Percentiles rank a stretch among this genome's conserved stretches.
These are phyloP conservation scores for Chaenodraco wilsoni DNA, from an alignment of 2,797 vertebrate species.

Conservation along the genomic window DNA sequence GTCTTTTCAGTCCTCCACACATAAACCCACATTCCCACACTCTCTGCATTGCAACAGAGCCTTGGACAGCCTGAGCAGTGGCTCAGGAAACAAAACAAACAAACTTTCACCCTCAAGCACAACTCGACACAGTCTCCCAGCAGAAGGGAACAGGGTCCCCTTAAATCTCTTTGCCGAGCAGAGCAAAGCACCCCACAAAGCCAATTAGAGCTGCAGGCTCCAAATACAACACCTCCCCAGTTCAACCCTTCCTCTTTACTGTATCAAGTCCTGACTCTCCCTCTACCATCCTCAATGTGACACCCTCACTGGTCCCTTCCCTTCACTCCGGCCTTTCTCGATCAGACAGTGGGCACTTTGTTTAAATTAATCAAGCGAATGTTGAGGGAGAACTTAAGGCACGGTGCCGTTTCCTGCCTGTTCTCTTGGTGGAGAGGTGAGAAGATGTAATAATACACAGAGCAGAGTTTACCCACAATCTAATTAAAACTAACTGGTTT, in stretches of 20 bases:
- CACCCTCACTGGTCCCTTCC: slow-evolving; percentile 1
- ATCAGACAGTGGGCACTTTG: slow-evolving; percentile 57
- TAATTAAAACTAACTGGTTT: slow-evolving; percentile 16
- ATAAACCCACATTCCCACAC: slow-evolving; percentile 48
- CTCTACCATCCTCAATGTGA: slow-evolving; percentile 16
- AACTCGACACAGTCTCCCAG: slow-evolving; percentile 64
- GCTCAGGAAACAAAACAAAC: slow-evolving; percentile 57
- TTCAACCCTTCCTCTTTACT: slow-evolving; percentile 52
- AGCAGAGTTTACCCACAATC: slow-evolving; percentile 4
- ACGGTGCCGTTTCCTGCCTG: slow-evolving; percentile 5
- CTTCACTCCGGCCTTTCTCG: slow-evolving; percentile 27
- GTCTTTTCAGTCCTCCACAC: neutral
- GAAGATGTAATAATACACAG: slow-evolving; percentile 7
- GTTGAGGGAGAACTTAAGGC: slow-evolving; percentile 3
- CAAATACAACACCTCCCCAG: slow-evolving; percentile 57
- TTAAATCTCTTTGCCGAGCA: slow-evolving; percentile 59
- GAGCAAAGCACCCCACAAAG: slow-evolving; percentile 65
- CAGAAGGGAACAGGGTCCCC: slow-evolving; percentile 43
- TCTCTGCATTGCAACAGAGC: slow-evolving; percentile 18
- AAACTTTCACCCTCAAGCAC: slow-evolving; percentile 75
- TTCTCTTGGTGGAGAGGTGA: neutral
- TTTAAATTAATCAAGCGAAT: slow-evolving; percentile 30
- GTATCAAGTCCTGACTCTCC: slow-evolving; percentile 51
- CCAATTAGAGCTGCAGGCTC: slow-evolving; percentile 72
- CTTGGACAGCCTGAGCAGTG: slow-evolving; percentile 17